Conservation (phyloP, 53 echinoderm and acorn worm species). For the Patiria pectinifera region DNA sequence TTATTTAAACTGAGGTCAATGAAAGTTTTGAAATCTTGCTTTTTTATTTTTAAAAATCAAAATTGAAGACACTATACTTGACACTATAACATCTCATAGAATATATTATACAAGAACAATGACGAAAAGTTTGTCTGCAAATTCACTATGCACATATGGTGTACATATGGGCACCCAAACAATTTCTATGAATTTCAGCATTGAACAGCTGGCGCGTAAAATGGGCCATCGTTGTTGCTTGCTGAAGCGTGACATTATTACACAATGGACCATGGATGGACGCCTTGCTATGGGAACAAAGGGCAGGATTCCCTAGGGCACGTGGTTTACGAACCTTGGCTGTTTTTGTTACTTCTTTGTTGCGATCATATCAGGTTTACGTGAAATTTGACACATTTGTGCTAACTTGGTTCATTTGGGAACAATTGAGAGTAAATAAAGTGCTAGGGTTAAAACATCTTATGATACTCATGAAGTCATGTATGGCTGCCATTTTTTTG, state of each 20-base stretch:
- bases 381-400: background rate
- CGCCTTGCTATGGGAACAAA: background rate
- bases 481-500: too few relatives aligned
- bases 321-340: conserved; percentile 5
- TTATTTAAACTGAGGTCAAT: too few relatives aligned
- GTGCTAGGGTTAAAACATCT: background rate
- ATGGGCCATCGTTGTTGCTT: conserved; percentile 21
- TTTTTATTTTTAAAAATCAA: too few relatives aligned
- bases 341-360: background rate
- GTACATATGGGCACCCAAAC: background rate
- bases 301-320: conserved; percentile 5
- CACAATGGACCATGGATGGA: conserved; percentile 18
- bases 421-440: background rate
- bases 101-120: too few relatives aligned
- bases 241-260: background rate
- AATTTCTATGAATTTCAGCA: background rate
- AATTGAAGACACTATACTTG: too few relatives aligned
- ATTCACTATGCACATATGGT: background rate
- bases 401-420: background rate
- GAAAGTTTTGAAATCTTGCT: too few relatives aligned
- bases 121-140: background rate
- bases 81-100: too few relatives aligned
- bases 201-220: conserved; percentile 23
- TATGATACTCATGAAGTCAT: too few relatives aligned
- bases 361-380: background rate